Percentiles rank a stretch among this genome's conserved stretches.
These are phyloP conservation scores for Emberiza fucata DNA, from an alignment of 2,113 vertebrate genomes.

Conservation along the genomic window DNA sequence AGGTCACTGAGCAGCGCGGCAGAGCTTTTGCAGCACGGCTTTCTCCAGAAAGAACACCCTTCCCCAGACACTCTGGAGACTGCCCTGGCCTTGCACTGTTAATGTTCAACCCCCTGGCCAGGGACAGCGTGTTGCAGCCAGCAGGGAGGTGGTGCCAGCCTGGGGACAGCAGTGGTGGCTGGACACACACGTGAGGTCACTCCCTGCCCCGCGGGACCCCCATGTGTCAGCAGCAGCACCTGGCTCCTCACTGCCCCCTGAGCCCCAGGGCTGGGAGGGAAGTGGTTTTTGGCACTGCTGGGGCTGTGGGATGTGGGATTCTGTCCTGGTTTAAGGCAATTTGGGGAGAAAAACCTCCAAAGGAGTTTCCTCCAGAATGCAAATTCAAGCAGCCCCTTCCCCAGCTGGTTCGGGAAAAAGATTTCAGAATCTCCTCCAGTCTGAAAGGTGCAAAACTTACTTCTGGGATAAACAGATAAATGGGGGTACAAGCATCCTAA, in stretches of 20 bases:
- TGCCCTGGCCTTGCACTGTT: background rate
- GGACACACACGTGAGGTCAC: background rate
- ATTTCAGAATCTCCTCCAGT: background rate
- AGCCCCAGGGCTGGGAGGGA: rapidly evolving
- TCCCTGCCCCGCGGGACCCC: background rate
- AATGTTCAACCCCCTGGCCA: background rate
- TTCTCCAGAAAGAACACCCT: background rate
- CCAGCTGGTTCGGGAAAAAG: background rate
- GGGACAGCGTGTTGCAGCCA: background rate
- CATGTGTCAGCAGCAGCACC: background rate
- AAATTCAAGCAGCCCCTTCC: background rate
- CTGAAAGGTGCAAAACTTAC: background rate
- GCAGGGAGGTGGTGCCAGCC: background rate
- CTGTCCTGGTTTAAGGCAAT: background rate
- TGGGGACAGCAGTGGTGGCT: background rate
- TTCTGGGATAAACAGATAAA: background rate
- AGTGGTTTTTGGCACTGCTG: background rate
- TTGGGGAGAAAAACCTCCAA: background rate
- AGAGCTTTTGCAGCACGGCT: background rate
- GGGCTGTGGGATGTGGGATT: background rate
- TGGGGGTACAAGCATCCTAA: background rate
- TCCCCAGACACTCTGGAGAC: background rate
- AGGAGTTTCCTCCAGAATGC: background rate
- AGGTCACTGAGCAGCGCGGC: background rate
- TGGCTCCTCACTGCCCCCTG: rapidly evolving